Conservation (phyloP, 1,140 invertebrate species). For the Cydia fagiglandana region DNA sequence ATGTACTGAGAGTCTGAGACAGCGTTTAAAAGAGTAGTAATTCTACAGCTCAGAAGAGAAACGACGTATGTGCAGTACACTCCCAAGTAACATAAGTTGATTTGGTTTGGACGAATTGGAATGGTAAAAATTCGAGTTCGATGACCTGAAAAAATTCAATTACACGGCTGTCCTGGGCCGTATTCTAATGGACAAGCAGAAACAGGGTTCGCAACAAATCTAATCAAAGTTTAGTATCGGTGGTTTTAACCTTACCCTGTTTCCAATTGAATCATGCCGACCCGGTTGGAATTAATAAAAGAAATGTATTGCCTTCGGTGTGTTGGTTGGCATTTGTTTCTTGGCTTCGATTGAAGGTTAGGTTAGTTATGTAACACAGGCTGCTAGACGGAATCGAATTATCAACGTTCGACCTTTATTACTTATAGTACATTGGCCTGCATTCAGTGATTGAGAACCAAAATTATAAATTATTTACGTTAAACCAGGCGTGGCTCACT, state of each 20-base stretch:
- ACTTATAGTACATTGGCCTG: too few relatives aligned
- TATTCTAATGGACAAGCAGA: slow-evolving; percentile 34
- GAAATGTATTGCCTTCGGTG: slow-evolving; percentile 18
- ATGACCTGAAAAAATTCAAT: slow-evolving; percentile 36
- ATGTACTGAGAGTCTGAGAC: slow-evolving; percentile 20
- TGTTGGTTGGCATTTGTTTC: slow-evolving; percentile 13
- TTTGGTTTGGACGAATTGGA: background rate
- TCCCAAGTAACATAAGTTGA: background rate
- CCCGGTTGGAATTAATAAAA: slow-evolving; percentile 27
- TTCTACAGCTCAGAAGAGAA: background rate
- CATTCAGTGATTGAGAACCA: too few relatives aligned
- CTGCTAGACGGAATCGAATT: background rate
- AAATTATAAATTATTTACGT: too few relatives aligned
- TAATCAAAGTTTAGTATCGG: slow-evolving; percentile 35
- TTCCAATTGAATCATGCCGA: slow-evolving; percentile 16
- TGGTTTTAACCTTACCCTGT: slow-evolving; percentile 20
- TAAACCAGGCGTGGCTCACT: too few relatives aligned
- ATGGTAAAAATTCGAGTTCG: slow-evolving; percentile 30
- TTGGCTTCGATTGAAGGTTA: background rate
- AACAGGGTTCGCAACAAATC: slow-evolving; percentile 28
- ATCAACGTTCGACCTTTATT: background rate
- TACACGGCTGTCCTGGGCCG: slow-evolving; percentile 25
- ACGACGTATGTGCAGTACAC: background rate
- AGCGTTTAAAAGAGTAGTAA: slow-evolving; percentile 24
- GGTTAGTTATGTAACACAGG: background rate